Evolutionary conservation across 2,113 vertebrate genomes (phyloP).

Genomic region (Climacteris rufus): DNA sequence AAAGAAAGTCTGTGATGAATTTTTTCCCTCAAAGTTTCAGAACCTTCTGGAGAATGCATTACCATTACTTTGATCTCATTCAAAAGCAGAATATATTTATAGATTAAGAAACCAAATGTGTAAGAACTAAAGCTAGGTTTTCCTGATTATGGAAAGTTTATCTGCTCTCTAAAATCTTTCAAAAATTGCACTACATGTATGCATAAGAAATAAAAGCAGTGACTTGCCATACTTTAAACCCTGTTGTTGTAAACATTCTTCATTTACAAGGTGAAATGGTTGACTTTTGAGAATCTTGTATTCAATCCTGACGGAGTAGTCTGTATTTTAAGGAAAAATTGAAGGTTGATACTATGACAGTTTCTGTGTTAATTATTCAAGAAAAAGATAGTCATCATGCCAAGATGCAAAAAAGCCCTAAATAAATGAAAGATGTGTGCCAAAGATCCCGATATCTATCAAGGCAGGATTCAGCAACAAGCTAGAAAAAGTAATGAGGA

Average conservation of each 20-base stretch:
- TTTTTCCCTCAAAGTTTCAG: background rate
- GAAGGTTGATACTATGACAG: background rate
- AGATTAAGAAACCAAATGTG: background rate
- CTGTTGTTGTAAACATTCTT: background rate
- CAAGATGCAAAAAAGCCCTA: background rate
- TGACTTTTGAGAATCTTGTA: background rate
- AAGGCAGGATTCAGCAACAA: background rate
- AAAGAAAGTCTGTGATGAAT: background rate
- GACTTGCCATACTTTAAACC: background rate
- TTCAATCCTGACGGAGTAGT: background rate
- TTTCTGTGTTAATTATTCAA: background rate
- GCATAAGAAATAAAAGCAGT: background rate
- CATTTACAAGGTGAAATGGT: background rate
- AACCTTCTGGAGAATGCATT: background rate
- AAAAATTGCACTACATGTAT: background rate
- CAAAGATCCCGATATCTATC: background rate
- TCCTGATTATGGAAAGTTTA: background rate
- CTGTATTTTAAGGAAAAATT: background rate
- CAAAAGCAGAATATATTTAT: background rate
- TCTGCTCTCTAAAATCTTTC: background rate
- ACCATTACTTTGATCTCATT: background rate
- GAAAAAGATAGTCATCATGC: background rate
- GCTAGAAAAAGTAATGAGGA: background rate
- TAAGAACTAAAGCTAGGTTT: background rate
- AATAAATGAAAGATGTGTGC: background rate